These are phyloP conservation scores for Emydocephalus ijimae DNA, from an alignment of 2,113 vertebrate genomes.

Conservation along the genomic window DNA sequence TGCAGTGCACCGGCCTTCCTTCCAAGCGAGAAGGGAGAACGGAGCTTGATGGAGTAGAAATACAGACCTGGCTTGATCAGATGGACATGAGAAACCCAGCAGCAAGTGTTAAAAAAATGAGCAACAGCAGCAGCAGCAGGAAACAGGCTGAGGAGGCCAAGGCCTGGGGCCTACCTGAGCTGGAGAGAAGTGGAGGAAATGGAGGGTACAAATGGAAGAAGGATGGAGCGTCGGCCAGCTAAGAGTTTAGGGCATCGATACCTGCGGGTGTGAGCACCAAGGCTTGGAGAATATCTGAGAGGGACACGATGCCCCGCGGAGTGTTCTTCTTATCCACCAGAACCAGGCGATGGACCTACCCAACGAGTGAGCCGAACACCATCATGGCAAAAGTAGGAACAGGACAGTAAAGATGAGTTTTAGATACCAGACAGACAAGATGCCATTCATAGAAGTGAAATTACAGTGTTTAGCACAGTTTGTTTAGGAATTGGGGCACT, in stretches of 20 bases:
- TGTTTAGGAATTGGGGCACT: not conserved
- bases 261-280: conserved; percentile 91
- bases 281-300: conserved; percentile 95
- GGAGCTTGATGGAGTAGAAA: not conserved
- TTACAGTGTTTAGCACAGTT: not conserved
- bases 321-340: conserved; percentile 82
- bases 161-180: conserved; percentile 67
- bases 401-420: not conserved
- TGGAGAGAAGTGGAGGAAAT: conserved; percentile 52
- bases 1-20: not conserved
- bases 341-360: conserved; percentile 93
- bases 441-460: not conserved
- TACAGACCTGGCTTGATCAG: conserved; percentile 21
- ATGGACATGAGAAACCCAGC: not conserved
- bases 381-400: not conserved
- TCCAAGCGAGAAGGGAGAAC: not conserved
- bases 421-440: not conserved
- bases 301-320: conserved; percentile 88
- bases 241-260: conserved; percentile 86
- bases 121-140: not conserved
- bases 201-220: conserved; percentile 58
- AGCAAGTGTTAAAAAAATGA: not conserved
- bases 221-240: conserved; percentile 47
- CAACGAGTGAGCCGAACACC: not conserved
- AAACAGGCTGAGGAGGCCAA: not conserved